Evolutionary conservation across 2,113 vertebrate genomes (phyloP), one percentile per base, ranked within the genome.

Genomic region (Barnardius zonarius): DNA sequence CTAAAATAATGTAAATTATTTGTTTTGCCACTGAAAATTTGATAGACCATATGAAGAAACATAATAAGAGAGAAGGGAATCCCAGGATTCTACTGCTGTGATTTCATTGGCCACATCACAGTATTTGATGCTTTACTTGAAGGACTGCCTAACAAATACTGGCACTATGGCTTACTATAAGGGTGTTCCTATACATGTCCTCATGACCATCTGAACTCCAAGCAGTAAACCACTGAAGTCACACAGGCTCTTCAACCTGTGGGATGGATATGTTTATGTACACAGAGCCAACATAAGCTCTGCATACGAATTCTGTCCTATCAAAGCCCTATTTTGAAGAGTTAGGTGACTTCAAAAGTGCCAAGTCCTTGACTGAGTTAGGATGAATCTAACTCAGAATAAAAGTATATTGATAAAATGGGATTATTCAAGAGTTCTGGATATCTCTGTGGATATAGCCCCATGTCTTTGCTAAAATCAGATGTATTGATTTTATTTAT

Each of bases 1-100:
- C 46, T 92, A 83, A 97, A 90, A 90, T 70, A 67, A 77, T 43
- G 59, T 52, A 80, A 90, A 93, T 95, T 62, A 66, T 57, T 94
- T 93, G 75, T 67, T 94, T 95, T 83, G 37, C 11, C 20, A 24
- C 31, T 80, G 84, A 94, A 86, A 92, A 74, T 70, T 88, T 80
- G 27, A 66, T 48, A 73, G 35, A 52, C 12, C 61, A 2, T n/a
- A 14, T 27, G 43, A 84, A 64, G 62, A 73, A 41, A 69, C 7
- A 52, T 31, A 70, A 54, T 63, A 72, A 91, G 79, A 82, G 4
- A 64, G 44, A 57, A 83, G 25, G 13, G 11, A 73, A 77, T 59
- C 28, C 49, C 69, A 37, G 46, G 17, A 57, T 31, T 70, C 16
- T 57, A 41, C 39, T 75, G 41, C 19, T 35, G 14, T 67, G 12